A percentile compares a stretch with the other conserved stretches of the same genome.
Evolutionary conservation across 2,113 vertebrate species (phyloP).

Genomic region (Lamprotornis superbus): DNA sequence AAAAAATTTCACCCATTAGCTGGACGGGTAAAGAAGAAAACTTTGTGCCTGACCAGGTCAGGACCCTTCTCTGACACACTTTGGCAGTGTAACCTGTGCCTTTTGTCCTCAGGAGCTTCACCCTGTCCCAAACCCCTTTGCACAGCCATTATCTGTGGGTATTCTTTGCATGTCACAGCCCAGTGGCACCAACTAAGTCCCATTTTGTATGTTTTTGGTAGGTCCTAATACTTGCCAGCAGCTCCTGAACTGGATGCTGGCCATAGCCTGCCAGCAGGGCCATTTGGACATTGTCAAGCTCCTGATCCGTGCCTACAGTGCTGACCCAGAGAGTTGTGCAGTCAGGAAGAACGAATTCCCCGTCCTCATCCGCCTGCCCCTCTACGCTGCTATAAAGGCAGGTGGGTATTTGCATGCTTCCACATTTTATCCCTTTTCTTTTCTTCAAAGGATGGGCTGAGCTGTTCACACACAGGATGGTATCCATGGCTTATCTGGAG

Average conservation of each 20-base stretch:
- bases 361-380: constrained; percentile 83
- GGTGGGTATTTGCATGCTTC: constrained; percentile 67
- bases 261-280: constrained; percentile 85
- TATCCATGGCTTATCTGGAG: neutral
- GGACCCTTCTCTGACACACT: neutral
- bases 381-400: constrained; percentile 88
- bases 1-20: neutral
- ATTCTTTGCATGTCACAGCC: neutral
- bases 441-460: neutral
- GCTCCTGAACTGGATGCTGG: constrained; percentile 90
- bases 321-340: constrained; percentile 82
- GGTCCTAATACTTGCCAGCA: constrained; percentile 75
- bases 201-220: neutral
- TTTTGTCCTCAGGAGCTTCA: neutral
- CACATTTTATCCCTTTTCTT: neutral
- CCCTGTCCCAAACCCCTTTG: neutral
- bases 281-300: constrained; percentile 85
- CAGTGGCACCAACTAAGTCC: fast-evolving
- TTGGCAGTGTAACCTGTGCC: neutral
- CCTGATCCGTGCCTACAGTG: constrained; percentile 82
- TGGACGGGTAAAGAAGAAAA: neutral
- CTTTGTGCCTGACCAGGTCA: neutral
- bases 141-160: neutral
- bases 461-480: neutral
- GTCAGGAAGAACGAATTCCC: constrained; percentile 85